These are phyloP conservation scores for Mirza zaza DNA, from an alignment of 2,113 vertebrate species.

Conservation along the genomic window DNA sequence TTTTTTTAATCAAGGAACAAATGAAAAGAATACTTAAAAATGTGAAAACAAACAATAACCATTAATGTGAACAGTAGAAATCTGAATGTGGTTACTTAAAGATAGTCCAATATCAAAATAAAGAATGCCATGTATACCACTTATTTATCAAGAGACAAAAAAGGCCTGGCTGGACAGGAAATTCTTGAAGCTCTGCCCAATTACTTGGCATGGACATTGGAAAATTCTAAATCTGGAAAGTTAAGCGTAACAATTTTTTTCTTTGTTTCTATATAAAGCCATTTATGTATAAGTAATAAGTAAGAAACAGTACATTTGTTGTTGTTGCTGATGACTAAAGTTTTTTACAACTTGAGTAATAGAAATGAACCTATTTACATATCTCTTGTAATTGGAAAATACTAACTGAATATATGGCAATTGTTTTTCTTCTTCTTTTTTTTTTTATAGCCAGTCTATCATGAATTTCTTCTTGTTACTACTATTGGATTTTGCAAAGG, in stretches of 20 bases:
- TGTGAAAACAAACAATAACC: neutral
- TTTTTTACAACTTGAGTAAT: neutral
- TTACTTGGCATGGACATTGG: conserved; percentile 31
- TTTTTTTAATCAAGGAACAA: conserved; percentile 21
- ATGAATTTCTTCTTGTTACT: neutral
- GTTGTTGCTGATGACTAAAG: neutral
- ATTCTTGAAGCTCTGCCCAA: conserved; percentile 49
- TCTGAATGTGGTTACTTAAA: neutral
- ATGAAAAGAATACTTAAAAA: conserved; percentile 25
- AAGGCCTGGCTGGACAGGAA: neutral
- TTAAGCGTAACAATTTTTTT: neutral
- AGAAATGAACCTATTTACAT: neutral
- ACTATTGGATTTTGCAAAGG: neutral
- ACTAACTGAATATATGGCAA: neutral
- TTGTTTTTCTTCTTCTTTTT: neutral
- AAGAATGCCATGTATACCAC: conserved; percentile 17
- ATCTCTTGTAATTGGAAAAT: conserved; percentile 12
- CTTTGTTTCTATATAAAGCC: conserved; percentile 59
- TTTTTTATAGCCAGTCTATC: too few relatives aligned
- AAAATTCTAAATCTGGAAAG: conserved; percentile 58
- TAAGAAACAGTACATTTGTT: neutral
- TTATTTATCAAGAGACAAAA: conserved; percentile 5
- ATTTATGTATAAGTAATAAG: neutral
- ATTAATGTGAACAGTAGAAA: neutral
- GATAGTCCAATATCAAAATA: conserved; percentile 27